phyloP scores from a whole-genome alignment of 1,140 invertebrate species.

The Ceratitis capitata region DNA sequence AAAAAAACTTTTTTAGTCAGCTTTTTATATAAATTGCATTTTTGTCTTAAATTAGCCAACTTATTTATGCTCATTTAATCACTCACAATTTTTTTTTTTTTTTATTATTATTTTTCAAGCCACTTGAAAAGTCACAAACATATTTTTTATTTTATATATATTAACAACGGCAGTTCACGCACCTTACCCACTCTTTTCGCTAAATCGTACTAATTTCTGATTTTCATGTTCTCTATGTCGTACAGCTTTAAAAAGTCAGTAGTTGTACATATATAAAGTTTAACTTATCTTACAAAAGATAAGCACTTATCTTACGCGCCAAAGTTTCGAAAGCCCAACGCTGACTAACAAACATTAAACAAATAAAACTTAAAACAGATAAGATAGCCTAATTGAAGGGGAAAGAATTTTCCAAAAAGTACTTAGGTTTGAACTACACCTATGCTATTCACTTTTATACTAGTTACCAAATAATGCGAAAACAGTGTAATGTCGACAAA shows the following conservation, averaged over 20 bases:
- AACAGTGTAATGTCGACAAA: no score
- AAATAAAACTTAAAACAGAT: neutral
- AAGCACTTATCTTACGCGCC: constrained; percentile 1
- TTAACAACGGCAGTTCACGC: neutral
- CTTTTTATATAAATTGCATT: neutral
- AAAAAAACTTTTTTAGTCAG: neutral
- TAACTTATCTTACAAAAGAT: neutral
- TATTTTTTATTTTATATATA: neutral
- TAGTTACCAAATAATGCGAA: no score
- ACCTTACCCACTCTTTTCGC: constrained; percentile 33
- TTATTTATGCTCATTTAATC: neutral
- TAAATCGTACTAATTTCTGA: neutral
- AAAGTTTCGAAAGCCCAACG: constrained; percentile 16
- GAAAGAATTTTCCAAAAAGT: no score
- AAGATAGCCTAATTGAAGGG: neutral
- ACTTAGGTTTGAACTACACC: no score
- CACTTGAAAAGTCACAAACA: neutral
- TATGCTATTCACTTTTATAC: no score
- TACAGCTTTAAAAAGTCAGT: neutral
- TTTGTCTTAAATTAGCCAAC: neutral
- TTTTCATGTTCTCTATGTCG: neutral
- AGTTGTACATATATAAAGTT: neutral
- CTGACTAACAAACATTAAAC: constrained; percentile 1
- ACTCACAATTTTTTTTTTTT: constrained; percentile 3
- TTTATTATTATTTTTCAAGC: neutral